Percentiles rank a stretch among this genome's conserved stretches.
These are phyloP conservation scores for Lateolabrax maculatus DNA, from an alignment of 2,797 vertebrate genomes.

Conservation along the genomic window DNA sequence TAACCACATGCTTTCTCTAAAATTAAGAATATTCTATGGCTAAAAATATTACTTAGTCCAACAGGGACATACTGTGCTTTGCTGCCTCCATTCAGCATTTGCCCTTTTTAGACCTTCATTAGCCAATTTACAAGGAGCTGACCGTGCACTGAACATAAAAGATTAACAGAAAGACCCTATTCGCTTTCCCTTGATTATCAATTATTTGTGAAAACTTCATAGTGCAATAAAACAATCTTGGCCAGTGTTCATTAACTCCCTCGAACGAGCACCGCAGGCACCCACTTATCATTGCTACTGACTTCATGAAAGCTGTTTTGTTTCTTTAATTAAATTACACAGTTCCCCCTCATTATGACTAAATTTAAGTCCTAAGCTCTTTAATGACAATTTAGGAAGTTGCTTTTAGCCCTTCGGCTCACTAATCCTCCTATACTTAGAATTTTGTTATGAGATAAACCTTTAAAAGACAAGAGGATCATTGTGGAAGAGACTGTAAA, in stretches of 20 bases:
- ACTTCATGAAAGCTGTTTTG: slow-evolving; percentile 49
- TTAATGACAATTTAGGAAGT: slow-evolving; percentile 39
- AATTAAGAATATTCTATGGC: background rate
- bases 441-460: slow-evolving; percentile 41
- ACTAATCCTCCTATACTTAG: slow-evolving; percentile 10
- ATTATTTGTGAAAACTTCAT: slow-evolving; percentile 43
- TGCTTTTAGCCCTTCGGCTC: slow-evolving; percentile 32
- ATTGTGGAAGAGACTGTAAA: slow-evolving; percentile 56
- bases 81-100: slow-evolving; percentile 3
- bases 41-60: background rate
- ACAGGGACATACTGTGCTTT: background rate
- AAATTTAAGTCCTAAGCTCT: slow-evolving; percentile 47
- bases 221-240: slow-evolving; percentile 10
- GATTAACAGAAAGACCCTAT: slow-evolving; percentile 26
- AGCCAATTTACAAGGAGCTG: slow-evolving; percentile 15
- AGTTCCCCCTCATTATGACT: slow-evolving; percentile 30
- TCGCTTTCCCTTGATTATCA: slow-evolving; percentile 29
- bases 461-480: slow-evolving; percentile 49
- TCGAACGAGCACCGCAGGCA: slow-evolving; percentile 36
- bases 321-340: slow-evolving; percentile 60
- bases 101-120: slow-evolving; percentile 3
- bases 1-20: background rate
- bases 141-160: background rate
- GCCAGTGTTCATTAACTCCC: slow-evolving; percentile 23
- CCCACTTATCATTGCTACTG: slow-evolving; percentile 22